A percentile compares a stretch with the other conserved stretches of the same genome.
phyloP scores from a whole-genome alignment of 2,113 vertebrate genomes.

The Orthonyx spaldingii region DNA sequence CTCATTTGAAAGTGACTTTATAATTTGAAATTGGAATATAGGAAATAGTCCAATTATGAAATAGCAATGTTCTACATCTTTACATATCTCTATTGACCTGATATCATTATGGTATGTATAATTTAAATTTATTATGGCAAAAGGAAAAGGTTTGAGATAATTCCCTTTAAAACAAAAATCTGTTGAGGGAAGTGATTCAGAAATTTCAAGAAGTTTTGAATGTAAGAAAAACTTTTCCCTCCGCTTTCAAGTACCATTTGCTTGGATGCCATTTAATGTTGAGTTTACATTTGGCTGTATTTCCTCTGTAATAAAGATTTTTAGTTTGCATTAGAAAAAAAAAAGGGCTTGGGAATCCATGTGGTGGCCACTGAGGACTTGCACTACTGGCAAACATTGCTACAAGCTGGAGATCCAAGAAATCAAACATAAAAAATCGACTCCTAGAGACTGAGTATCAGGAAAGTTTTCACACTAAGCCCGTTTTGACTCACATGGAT shows the following conservation, averaged over 20 bases:
- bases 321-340: neutral
- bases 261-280: neutral
- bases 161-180: neutral
- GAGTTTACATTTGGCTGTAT: constrained; percentile 7
- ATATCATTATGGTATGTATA: neutral
- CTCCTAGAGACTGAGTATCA: neutral
- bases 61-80: neutral
- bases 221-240: neutral
- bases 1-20: neutral
- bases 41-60: neutral
- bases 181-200: neutral
- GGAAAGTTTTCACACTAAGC: neutral
- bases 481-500: neutral
- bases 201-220: neutral
- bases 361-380: neutral
- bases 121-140: neutral
- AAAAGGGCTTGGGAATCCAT: neutral
- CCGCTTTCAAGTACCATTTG: neutral
- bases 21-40: neutral
- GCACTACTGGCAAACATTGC: neutral
- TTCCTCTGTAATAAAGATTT: neutral
- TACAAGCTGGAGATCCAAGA: neutral
- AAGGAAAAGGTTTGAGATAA: neutral
- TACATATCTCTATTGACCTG: neutral
- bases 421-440: neutral